A percentile compares a stretch with the other conserved stretches of the same genome.
Evolutionary conservation across 2,113 vertebrate genomes (phyloP).

Genomic region (Trematomus loennbergii): DNA sequence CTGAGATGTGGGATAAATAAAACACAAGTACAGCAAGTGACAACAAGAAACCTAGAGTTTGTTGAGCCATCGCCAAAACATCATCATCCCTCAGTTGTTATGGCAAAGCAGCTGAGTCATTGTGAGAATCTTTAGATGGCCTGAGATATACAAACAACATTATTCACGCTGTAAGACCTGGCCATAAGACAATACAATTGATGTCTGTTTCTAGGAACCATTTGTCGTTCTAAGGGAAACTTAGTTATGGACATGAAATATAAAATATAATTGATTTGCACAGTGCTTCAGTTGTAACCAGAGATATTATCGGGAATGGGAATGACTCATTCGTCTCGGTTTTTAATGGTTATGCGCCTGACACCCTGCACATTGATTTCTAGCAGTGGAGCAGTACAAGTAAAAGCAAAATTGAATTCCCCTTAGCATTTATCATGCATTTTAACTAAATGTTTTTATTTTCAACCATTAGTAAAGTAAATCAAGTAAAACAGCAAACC

Average conservation of each 20-base stretch:
- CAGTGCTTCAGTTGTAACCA: background rate
- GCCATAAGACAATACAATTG: background rate
- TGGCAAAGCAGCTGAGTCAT: background rate
- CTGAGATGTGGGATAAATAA: background rate
- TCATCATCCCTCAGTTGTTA: background rate
- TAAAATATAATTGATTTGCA: background rate
- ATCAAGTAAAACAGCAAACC: too few relatives aligned
- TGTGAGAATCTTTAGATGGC: background rate
- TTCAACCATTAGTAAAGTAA: background rate
- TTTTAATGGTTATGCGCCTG: background rate
- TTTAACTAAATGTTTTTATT: background rate
- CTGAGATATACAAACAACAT: background rate
- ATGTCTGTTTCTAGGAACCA: background rate
- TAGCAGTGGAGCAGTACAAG: background rate
- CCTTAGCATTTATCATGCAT: background rate
- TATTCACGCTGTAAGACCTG: background rate
- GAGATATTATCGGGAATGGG: background rate
- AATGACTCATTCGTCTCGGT: background rate
- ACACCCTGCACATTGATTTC: background rate
- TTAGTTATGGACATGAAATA: background rate
- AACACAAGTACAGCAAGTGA: background rate
- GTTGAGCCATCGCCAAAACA: background rate
- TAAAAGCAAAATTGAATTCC: background rate
- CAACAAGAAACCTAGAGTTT: background rate
- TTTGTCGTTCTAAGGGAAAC: background rate